Conservation (phyloP, 2,888 invertebrate genomes). For the Acrocyrtus sp. region DNA sequence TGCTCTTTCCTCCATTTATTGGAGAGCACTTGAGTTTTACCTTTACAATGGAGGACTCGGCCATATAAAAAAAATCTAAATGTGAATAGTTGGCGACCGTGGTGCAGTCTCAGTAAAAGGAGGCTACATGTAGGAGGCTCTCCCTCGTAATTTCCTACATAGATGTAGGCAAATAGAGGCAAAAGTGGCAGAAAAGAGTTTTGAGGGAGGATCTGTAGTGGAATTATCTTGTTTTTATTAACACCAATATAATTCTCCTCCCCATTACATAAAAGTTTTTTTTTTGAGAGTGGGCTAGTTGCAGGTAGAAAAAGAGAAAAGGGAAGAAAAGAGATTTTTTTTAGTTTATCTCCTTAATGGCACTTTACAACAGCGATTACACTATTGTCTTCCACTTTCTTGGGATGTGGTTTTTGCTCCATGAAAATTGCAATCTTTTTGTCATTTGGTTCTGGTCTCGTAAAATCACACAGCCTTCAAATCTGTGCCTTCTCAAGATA, state of each 20-base stretch:
- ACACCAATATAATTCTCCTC: too few species aligned
- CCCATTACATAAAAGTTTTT: too few species aligned
- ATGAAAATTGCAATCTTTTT: slow-evolving; percentile 54
- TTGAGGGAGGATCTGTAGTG: too few species aligned
- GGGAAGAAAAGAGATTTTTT: neutral
- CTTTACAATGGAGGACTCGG: too few species aligned
- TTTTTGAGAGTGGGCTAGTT: neutral
- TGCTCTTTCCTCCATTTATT: neutral
- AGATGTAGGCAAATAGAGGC: too few species aligned
- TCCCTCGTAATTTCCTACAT: too few species aligned
- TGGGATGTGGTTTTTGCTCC: slow-evolving; percentile 27
- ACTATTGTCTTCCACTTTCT: neutral
- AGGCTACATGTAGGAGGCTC: too few species aligned
- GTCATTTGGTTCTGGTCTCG: slow-evolving; percentile 48
- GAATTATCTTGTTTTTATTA: too few species aligned
- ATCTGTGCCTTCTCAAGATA: slow-evolving; percentile 33
- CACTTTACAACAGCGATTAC: slow-evolving; percentile 8
- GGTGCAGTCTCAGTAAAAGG: too few species aligned
- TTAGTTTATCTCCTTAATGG: slow-evolving; percentile 13
- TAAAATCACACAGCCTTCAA: slow-evolving; percentile 27
- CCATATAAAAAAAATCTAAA: too few species aligned
- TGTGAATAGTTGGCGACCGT: too few species aligned
- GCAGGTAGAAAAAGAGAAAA: neutral
- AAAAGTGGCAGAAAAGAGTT: too few species aligned
- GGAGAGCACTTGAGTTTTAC: neutral